phyloP scores from a whole-genome alignment of 2,113 vertebrate genomes.

The Brachionichthys hirsutus region DNA sequence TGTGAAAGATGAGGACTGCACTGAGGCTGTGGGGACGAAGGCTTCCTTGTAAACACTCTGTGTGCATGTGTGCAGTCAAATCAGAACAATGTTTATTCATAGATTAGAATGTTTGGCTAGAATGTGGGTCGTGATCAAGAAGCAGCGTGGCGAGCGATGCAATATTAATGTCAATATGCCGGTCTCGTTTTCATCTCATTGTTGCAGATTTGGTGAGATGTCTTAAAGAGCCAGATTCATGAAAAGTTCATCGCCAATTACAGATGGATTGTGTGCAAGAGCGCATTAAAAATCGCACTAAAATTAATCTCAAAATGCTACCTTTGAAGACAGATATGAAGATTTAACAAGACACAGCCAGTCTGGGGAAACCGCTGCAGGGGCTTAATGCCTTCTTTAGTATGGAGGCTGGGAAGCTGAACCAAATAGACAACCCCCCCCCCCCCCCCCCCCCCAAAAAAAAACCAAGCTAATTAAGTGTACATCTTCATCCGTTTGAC shows the following conservation, averaged over 20 bases:
- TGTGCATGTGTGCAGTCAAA: constrained; percentile 12
- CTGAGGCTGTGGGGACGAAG: not conserved
- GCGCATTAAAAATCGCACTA: too few relatives aligned
- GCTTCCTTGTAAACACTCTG: constrained; percentile 25
- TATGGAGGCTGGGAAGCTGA: too few relatives aligned
- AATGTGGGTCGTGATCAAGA: constrained; percentile 48
- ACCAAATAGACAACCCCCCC: too few relatives aligned
- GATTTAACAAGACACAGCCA: too few relatives aligned
- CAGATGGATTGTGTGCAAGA: too few relatives aligned
- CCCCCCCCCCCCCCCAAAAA: too few relatives aligned
- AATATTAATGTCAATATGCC: constrained; percentile 67
- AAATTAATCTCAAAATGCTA: too few relatives aligned
- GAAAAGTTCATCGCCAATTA: not conserved
- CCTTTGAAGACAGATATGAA: too few relatives aligned
- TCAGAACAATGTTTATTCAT: constrained; percentile 66
- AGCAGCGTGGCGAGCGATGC: constrained; percentile 57
- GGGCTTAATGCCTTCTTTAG: too few relatives aligned
- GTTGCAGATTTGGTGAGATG: constrained; percentile 9
- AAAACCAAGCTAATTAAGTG: too few relatives aligned
- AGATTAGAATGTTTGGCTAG: constrained; percentile 55
- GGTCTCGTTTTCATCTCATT: constrained; percentile 23
- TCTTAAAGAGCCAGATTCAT: constrained; percentile 2
- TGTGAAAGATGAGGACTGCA: constrained; percentile 34
- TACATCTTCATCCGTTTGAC: too few relatives aligned
- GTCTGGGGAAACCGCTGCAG: too few relatives aligned